Conservation (phyloP, 1,140 invertebrate species). For the Potamilus streckersoni region DNA sequence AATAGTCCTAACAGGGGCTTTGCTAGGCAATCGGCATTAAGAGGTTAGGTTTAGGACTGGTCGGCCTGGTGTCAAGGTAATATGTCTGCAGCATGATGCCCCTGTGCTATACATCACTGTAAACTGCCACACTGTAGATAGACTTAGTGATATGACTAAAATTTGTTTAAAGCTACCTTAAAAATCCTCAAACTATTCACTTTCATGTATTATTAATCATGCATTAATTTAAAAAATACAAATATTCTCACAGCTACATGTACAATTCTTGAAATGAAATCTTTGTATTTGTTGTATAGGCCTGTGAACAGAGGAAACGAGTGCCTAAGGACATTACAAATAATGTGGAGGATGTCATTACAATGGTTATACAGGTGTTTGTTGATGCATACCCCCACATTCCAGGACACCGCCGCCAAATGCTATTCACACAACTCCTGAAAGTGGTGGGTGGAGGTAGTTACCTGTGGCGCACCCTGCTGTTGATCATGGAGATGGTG, state of each 20-base stretch:
- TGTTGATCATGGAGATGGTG: slow-evolving; percentile 62
- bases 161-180: too few species aligned
- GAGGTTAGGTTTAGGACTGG: too few species aligned
- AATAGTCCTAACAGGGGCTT: too few species aligned
- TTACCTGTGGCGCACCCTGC: slow-evolving; percentile 77
- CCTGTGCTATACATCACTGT: too few species aligned
- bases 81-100: too few species aligned
- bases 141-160: too few species aligned
- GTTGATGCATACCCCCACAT: slow-evolving; percentile 89
- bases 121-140: too few species aligned
- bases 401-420: slow-evolving; percentile 85
- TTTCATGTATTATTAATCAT: too few species aligned
- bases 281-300: slow-evolving; percentile 34
- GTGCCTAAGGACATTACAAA: slow-evolving; percentile 33
- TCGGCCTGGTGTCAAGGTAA: too few species aligned
- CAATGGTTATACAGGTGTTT: slow-evolving; percentile 85
- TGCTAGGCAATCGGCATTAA: too few species aligned
- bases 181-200: too few species aligned
- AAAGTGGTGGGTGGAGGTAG: slow-evolving; percentile 77
- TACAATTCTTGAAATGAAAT: neutral
- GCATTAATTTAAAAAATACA: neutral
- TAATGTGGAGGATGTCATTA: slow-evolving; percentile 68
- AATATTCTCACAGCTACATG: neutral
- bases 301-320: slow-evolving; percentile 48
- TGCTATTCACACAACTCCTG: slow-evolving; percentile 84